Evolutionary conservation across 2,888 invertebrate genomes (phyloP), one percentile per base, ranked within the genome.

Genomic region (Abrostola tripartita): DNA sequence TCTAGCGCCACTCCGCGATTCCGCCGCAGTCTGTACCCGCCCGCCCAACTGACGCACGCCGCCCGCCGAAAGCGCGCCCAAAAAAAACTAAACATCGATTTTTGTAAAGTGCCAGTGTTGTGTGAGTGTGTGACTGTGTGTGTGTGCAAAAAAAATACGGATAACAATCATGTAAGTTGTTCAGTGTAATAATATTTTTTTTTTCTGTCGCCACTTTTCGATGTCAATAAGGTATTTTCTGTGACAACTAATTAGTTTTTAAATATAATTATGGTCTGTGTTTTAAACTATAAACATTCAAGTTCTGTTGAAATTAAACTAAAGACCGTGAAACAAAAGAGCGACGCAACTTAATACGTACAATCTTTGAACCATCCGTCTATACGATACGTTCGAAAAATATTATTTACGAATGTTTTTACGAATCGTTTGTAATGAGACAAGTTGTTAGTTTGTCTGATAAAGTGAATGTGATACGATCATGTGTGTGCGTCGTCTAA

Each of bases 51-150:
- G 74, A 74, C 80, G 78, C 75, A 59, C 76, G 78, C 73, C 57
- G 72, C 63, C 65, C 73, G 82, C 76, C 70, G 61, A 51, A 58
- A 67, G 61, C 55, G 68, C 58, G 68, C 53, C 49, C 53, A 62
- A 79, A 72, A n/a, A 68, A 79, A 75, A 76, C 68, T 73, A 72
- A 73, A 83, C 83, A 83, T 83, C 82, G 82, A 83, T 83, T 83
- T 83, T 83, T 81, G 73, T 64, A 59, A 60, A 70, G 79, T 79
- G 81, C 63, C 71, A 65, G 83, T 83, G 85, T 75, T 76, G 78
- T 78, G 78, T 77, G 77, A 81, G 77, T 81, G 84, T 78, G 84
- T 78, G 74, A 71, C 55, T 58, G 74, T 78, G 79, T 76, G 79
- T 76, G 75, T 76, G 82, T 82, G 76, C 42, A 58, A 78, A 80